Conservation (phyloP, 1,140 invertebrate species). For the Lordiphosa collinella region DNA sequence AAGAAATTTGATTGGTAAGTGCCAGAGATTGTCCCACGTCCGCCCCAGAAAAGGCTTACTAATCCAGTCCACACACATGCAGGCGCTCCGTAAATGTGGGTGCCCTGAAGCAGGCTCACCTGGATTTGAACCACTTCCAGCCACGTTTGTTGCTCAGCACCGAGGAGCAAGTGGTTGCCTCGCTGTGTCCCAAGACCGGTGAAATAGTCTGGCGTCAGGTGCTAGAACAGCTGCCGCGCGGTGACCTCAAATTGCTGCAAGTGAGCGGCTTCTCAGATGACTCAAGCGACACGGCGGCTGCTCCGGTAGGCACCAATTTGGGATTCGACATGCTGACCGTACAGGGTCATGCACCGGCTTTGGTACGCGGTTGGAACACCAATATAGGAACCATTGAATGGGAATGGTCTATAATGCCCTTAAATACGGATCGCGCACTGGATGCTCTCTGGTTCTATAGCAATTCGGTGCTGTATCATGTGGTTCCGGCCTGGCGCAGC, state of each 20-base stretch:
- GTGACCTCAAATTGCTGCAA: constrained; percentile 83
- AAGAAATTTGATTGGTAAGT: constrained; percentile 95
- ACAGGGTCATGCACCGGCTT: constrained; percentile 85
- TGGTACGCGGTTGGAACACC: constrained; percentile 89
- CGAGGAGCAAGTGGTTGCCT: constrained; percentile 92
- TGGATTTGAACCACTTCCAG: constrained; percentile 86
- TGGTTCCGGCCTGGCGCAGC: constrained; percentile 83
- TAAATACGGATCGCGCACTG: constrained; percentile 80
- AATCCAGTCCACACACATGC: not conserved
- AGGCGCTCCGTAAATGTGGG: constrained; percentile 93
- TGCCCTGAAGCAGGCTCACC: constrained; percentile 88
- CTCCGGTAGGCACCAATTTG: constrained; percentile 52
- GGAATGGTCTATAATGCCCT: constrained; percentile 83
- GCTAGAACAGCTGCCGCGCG: constrained; percentile 84
- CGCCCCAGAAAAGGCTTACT: constrained; percentile 19
- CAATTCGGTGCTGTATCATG: constrained; percentile 84
- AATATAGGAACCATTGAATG: constrained; percentile 83
- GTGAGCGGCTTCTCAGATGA: constrained; percentile 68
- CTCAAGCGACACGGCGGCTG: constrained; percentile 80
- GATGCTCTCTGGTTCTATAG: constrained; percentile 83
- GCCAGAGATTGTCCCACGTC: not conserved
- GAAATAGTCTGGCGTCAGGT: constrained; percentile 91
- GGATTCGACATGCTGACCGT: constrained; percentile 85
- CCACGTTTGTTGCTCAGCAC: constrained; percentile 91
- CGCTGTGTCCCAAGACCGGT: constrained; percentile 90